A percentile compares a stretch with the other conserved stretches of the same genome.
Evolutionary conservation across 2,888 invertebrate species (phyloP).

Genomic region (Leptarthrus brevirostris): DNA sequence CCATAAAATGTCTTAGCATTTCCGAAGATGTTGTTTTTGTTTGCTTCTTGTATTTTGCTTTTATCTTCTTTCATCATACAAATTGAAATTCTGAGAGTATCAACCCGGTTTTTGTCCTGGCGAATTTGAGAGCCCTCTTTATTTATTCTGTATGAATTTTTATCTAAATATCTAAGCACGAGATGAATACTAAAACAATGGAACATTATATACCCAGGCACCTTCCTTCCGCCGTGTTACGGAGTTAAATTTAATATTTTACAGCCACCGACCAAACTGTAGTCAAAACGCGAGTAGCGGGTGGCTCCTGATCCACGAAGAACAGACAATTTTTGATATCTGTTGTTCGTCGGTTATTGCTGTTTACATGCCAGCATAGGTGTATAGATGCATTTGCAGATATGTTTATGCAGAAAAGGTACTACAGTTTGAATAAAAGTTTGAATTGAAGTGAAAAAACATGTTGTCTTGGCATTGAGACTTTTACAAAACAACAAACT

Average conservation of each 20-base stretch:
- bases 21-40: slow-evolving; percentile 31
- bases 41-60: slow-evolving; percentile 28
- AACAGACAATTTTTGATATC: background rate
- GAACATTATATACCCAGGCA: slow-evolving; percentile 23
- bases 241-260: slow-evolving; percentile 37
- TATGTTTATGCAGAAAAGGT: background rate
- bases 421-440: background rate
- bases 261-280: slow-evolving; percentile 13
- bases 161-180: slow-evolving; percentile 42
- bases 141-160: slow-evolving; percentile 45
- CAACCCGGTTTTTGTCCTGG: slow-evolving; percentile 16
- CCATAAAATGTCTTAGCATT: slow-evolving; percentile 44
- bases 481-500: slow-evolving; percentile 2
- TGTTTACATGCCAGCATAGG: slow-evolving; percentile 6
- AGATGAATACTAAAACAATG: slow-evolving; percentile 35
- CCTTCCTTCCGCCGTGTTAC: background rate
- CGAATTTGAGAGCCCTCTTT: slow-evolving; percentile 31
- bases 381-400: slow-evolving; percentile 4
- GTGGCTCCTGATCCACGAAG: background rate
- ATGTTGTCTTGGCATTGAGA: slow-evolving; percentile 27
- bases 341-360: slow-evolving; percentile 6
- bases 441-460: background rate
- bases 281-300: no score
- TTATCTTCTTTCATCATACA: slow-evolving; percentile 40
- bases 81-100: slow-evolving; percentile 46